Base-by-base conservation (phyloP, 2,797 vertebrate species). In the Remorina albescens region DNA sequence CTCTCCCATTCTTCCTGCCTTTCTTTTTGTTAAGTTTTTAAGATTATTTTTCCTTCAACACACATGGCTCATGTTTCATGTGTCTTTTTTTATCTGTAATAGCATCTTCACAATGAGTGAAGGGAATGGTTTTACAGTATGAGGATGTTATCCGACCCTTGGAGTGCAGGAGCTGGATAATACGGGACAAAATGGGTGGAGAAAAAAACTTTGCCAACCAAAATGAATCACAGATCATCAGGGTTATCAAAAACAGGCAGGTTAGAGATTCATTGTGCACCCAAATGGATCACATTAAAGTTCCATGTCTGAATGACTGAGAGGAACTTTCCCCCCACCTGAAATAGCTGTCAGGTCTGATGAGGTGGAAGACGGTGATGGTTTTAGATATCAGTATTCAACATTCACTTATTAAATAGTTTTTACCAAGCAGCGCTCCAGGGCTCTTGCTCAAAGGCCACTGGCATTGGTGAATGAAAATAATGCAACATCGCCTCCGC, bases 161-260 rank as follows among this genome's bases (percentile, higher is more conserved):
- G 66, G 63, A 64, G 41, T 13, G 13, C 36, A 39, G 67, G 57
- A 78, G 83, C 87, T 88, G 89, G 89, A 88, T 77, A 83, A 84
- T 67, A 73, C 78, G 68, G 79, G 82, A 84, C 68, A 74, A 86
- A 79, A 80, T 36, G 46, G 30, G 51, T 28, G 51, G 25, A 21
- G 36, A 69, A 55, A 54, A 73, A 60, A 74, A 76, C n/a, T n/a
- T n/a, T 7, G 36, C n/a, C 25, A 68, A 86, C 82, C 81, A 71
- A 65, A 75, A 54, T 26, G 60, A 50, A 44, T 71, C 71, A 58
- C 47, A 37, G 64, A 87, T 56, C 61, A 75, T 75, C 50, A 19
- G 26, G 60, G 36, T 83, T 89, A 88, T 90, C 51, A 47, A 81
- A 90, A 84, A 69, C 87, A 91, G 80, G 74, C 76, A 78, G 71